phyloP scores from a whole-genome alignment of 2,888 invertebrate species.

The Ferdinandea cuprea region DNA sequence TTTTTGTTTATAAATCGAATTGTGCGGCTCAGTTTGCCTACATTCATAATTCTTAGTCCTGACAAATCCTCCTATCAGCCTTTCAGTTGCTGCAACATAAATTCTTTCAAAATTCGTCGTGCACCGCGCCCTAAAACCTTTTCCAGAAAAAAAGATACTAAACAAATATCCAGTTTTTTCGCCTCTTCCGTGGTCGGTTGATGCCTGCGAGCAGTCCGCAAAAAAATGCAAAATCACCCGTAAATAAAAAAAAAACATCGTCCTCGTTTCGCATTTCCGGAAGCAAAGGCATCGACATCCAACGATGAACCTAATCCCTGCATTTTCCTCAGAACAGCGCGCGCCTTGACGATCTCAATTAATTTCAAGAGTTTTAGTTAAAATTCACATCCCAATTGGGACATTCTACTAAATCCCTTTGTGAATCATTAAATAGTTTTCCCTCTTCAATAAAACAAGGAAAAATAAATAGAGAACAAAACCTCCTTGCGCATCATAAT shows the following conservation, averaged over 20 bases:
- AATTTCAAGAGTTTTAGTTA: slow-evolving; percentile 26
- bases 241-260: neutral
- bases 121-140: slow-evolving; percentile 13
- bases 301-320: neutral
- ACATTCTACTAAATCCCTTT: slow-evolving; percentile 38
- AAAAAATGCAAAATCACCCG: neutral
- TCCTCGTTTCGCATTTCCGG: neutral
- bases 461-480: too few species aligned
- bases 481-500: slow-evolving; percentile 14
- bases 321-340: neutral
- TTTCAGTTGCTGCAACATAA: neutral
- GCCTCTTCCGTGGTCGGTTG: too few species aligned
- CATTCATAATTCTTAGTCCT: slow-evolving; percentile 2
- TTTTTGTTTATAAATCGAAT: too few species aligned
- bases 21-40: neutral
- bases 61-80: slow-evolving; percentile 30
- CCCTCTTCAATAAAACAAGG: neutral
- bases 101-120: neutral
- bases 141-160: slow-evolving; percentile 6
- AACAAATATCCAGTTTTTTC: neutral
- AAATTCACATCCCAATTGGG: slow-evolving; percentile 32
- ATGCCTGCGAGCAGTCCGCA: too few species aligned
- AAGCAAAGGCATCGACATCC: too few species aligned
- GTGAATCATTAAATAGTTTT: slow-evolving; percentile 54
- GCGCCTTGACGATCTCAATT: slow-evolving; percentile 6